Percentiles rank a stretch among this genome's conserved stretches.
These are phyloP conservation scores for Danaus chrysippus DNA, from an alignment of 2,888 invertebrate species.

Conservation along the genomic window DNA sequence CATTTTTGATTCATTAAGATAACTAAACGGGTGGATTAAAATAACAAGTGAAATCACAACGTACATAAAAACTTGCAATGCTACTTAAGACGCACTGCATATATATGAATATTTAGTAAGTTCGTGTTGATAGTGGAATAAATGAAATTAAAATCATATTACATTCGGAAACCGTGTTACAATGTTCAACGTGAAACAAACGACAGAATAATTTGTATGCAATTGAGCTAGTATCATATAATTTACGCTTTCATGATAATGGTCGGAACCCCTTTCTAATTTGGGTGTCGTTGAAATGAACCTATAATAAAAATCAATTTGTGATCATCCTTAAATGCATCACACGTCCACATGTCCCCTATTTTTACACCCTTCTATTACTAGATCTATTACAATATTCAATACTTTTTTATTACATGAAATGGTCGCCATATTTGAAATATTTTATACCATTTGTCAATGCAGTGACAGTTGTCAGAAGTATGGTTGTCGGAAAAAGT, in stretches of 20 bases:
- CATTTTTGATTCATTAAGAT: no score
- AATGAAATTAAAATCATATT: constrained; percentile 2
- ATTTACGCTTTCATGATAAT: constrained; percentile 30
- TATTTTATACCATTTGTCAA: no score
- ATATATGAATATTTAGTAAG: no score
- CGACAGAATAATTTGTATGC: constrained; percentile 16
- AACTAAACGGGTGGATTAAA: no score
- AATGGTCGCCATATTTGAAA: no score
- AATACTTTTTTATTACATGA: not conserved
- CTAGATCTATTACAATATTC: not conserved
- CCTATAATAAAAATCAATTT: constrained; percentile 73
- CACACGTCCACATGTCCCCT: constrained; percentile 45
- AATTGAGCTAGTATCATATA: constrained; percentile 18
- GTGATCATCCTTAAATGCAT: constrained; percentile 55
- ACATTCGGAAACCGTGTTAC: not conserved
- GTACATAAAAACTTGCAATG: no score
- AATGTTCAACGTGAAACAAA: constrained; percentile 7
- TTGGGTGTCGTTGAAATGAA: constrained; percentile 32
- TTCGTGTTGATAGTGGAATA: not conserved
- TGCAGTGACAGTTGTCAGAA: no score
- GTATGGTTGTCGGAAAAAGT: no score
- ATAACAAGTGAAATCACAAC: no score
- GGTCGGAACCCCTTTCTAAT: constrained; percentile 38
- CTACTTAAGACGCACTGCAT: no score
- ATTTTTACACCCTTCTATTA: constrained; percentile 44